Evolutionary conservation across 2,888 invertebrate genomes (phyloP).

Genomic region (Troglohyphantes excavatus): DNA sequence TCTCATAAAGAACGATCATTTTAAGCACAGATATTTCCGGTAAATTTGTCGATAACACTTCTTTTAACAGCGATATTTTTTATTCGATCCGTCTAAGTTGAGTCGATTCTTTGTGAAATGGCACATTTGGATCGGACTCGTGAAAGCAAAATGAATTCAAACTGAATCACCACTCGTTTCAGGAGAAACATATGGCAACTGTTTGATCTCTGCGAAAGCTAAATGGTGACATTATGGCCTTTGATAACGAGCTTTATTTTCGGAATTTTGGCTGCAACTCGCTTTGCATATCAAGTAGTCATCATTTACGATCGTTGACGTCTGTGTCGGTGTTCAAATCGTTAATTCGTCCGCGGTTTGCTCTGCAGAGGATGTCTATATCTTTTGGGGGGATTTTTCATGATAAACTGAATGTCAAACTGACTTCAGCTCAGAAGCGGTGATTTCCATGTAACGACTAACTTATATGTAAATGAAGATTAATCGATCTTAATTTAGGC

Average conservation of each 20-base stretch:
- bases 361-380: constrained; percentile 4
- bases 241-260: constrained; percentile 76
- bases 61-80: constrained; percentile 32
- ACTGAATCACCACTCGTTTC: constrained; percentile 30
- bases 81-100: constrained; percentile 13
- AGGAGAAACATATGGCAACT: constrained; percentile 50
- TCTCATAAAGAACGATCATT: constrained; percentile 37
- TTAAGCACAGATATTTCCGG: constrained; percentile 60
- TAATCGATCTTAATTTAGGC: constrained; percentile 43
- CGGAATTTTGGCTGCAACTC: constrained; percentile 60
- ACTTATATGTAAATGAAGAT: constrained; percentile 47
- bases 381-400: constrained; percentile 3
- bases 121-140: constrained; percentile 30
- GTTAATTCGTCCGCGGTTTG: constrained; percentile 31
- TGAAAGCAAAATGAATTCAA: constrained; percentile 58
- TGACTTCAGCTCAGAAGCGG: neutral
- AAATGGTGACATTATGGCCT: constrained; percentile 68
- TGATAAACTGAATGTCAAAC: constrained; percentile 24
- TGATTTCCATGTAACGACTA: neutral
- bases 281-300: constrained; percentile 77
- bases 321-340: constrained; percentile 53
- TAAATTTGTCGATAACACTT: constrained; percentile 67
- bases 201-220: constrained; percentile 54
- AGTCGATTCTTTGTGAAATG: constrained; percentile 42
- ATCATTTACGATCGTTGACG: constrained; percentile 73